Base-by-base conservation (phyloP, 2,797 vertebrate genomes). In the Galagoides demidoff region DNA sequence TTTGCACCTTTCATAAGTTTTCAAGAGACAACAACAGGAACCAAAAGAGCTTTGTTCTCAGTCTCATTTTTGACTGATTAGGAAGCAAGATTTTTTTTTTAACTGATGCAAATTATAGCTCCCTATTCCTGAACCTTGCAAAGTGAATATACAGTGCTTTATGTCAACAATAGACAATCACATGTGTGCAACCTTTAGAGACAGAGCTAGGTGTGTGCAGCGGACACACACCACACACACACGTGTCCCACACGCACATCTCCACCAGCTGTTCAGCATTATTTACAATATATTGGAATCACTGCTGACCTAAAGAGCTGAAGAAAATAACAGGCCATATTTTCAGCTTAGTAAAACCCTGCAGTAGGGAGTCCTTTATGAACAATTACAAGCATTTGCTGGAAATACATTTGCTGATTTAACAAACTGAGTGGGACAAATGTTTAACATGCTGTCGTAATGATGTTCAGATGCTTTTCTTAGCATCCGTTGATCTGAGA, bases 381-480 rank as follows among this genome's bases (percentile, higher is more conserved):
- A 98, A 98, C 98, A 96, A 98, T 98, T 98, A 98, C 98, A 98
- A 98, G 96, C 95, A 84, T 97, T 99, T 98, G 91, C 97, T 98
- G 97, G 97, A 98, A 98, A 97, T 96, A 95, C 96, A 96, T 98
- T 98, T 98, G 98, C 98, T 98, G 98, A 98, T 98, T 98, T 99
- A 98, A 98, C 98, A 98, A 98, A 98, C 98, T 98, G 98, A 97
- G 98, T 97, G 98, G 98, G 98, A 98, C 98, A 98, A 98, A 98
- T 98, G 98, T 98, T 98, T 98, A 98, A 98, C 99, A 98, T 98
- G 98, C 97, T 98, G 98, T 97, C 97, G 92, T 98, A 98, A 98
- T 98, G 98, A 98, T 98, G 98, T 97, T 99, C 98, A 98, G 98
- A 98, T 98, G 98, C 95, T 98, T 98, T 98, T 97, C 98, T 98